Base-by-base conservation (phyloP, 2,888 invertebrate species). In the Spisula subtruncata region DNA sequence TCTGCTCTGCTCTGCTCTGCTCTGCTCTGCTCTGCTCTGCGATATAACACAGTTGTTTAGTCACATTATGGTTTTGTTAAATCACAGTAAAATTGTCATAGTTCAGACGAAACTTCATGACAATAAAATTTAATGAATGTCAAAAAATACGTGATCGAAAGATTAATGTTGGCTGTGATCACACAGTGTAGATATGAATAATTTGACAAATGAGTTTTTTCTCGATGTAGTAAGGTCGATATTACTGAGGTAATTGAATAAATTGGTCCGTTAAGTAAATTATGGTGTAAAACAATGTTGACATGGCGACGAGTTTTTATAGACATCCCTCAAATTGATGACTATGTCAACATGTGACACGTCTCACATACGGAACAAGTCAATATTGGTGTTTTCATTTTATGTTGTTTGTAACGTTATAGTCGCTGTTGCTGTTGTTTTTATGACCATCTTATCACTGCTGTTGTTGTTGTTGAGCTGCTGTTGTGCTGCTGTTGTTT, bases 251-350 rank as follows among this genome's bases (percentile, higher is more conserved):
- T 75, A 75, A 75, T 75, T 75, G 75, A 75, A 75, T 32, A 32
- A 75, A 25, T 35, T 75, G 75, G 35, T 25, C 75, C 35, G 29
- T 75, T 75, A 75, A 75, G 75, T 75, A 75, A 18, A 75, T 75
- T 18, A 16, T 75, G 75, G 29, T 75, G 75, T 75, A 35, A 75
- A 75, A 35, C 75, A 75, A 75, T 32, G 12, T 1, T 75, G 75
- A 75, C 75, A 75, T 35, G 75, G 35, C 75, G 60, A 25, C 25
- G 25, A 66, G 60, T 66, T 66, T 66, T 66, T 66, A 25, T 66
- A n/a, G 20, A 25, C 25, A 66, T 66, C 60, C 10, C 10, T 66
- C 25, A 66, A 66, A 10, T 12, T 66, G 25, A 66, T 66, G 60
- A 66, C 60, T 66, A 25, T 66, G 60, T 66, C 60, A 66, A 60